phyloP scores from a whole-genome alignment of 2,888 invertebrate species.

The Microctonus brassicae region DNA sequence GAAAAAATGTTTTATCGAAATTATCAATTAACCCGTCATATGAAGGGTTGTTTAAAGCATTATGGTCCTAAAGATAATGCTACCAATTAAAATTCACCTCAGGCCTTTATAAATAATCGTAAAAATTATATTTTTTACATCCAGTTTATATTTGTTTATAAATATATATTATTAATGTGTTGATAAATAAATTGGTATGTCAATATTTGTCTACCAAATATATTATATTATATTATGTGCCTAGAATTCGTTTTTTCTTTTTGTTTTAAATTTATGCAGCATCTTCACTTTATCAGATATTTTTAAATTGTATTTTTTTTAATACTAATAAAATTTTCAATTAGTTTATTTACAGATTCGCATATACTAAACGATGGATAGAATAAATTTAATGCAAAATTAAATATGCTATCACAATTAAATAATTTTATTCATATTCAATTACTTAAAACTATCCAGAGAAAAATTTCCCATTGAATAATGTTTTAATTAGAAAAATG shows the following conservation, averaged over 20 bases:
- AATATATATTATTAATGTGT: not conserved
- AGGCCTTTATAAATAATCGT: not conserved
- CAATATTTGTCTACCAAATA: not conserved
- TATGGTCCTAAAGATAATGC: not conserved
- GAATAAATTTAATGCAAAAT: no score
- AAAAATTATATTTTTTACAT: not conserved
- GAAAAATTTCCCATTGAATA: no score
- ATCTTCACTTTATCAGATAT: no score
- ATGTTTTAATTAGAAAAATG: no score
- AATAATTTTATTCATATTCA: no score
- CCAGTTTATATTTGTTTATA: not conserved
- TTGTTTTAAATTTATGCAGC: not conserved
- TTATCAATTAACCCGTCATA: slow-evolving; percentile 16
- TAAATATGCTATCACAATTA: no score
- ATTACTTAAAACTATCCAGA: no score
- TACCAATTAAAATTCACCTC: not conserved
- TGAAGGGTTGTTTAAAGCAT: slow-evolving; percentile 2
- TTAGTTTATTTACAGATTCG: not conserved
- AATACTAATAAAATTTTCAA: not conserved
- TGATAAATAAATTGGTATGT: not conserved
- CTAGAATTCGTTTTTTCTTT: no score
- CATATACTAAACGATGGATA: no score
- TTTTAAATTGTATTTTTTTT: no score
- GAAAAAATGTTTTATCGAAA: slow-evolving; percentile 14
- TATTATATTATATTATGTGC: not conserved